phyloP scores from a whole-genome alignment of 2,113 vertebrate genomes.

The Gambusia affinis region DNA sequence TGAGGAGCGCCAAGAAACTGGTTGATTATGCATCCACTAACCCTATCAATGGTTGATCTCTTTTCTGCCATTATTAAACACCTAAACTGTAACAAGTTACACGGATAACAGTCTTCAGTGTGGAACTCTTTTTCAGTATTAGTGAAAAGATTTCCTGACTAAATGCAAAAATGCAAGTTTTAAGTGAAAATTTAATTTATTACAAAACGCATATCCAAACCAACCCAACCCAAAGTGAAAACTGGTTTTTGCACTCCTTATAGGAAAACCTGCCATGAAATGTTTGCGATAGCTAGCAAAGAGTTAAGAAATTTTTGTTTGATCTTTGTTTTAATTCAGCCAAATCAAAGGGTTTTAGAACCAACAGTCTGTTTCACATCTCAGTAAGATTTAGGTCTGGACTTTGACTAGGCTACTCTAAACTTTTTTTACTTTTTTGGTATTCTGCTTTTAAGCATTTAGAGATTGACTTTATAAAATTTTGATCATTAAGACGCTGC shows the following conservation, averaged over 20 bases:
- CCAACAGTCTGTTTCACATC: background rate
- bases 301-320: background rate
- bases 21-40: background rate
- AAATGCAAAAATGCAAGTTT: background rate
- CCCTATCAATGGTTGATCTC: background rate
- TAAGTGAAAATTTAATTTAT: background rate
- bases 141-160: background rate
- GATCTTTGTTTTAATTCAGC: too few species aligned
- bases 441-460: too few species aligned
- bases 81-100: background rate
- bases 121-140: background rate
- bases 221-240: background rate
- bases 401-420: background rate
- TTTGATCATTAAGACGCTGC: background rate
- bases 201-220: background rate
- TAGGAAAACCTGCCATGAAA: background rate
- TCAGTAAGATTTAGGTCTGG: background rate
- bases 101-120: background rate
- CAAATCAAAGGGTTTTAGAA: background rate
- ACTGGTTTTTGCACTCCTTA: background rate
- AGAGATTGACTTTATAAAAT: too few species aligned
- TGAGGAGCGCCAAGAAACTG: background rate
- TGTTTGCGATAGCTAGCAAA: background rate
- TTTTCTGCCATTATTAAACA: background rate
- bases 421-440: background rate